Evolutionary conservation across 2,113 vertebrate genomes (phyloP).

Genomic region (human): DNA sequence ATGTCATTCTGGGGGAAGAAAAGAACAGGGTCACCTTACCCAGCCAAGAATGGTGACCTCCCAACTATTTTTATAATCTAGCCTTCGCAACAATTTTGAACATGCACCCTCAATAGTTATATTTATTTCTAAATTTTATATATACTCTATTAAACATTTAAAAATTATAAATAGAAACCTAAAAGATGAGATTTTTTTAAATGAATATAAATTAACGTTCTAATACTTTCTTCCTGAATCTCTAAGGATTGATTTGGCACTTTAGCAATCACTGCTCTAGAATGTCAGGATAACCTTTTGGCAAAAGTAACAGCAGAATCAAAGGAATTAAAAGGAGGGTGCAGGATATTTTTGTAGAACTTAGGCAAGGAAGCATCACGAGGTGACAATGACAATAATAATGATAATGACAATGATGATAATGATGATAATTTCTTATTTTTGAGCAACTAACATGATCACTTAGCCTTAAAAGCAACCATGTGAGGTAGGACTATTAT

Average conservation of each 20-base stretch:
- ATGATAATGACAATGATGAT: not conserved
- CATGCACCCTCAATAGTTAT: not conserved
- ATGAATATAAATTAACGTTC: not conserved
- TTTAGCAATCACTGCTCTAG: not conserved
- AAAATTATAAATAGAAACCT: not conserved
- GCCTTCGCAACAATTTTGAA: not conserved
- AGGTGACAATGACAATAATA: not conserved
- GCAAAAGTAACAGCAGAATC: not conserved
- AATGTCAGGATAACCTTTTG: not conserved
- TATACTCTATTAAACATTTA: not conserved
- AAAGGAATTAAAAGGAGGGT: not conserved
- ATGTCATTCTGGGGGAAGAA: not conserved
- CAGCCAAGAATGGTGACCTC: not conserved
- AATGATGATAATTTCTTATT: not conserved
- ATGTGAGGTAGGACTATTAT: not conserved
- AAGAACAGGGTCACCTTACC: not conserved
- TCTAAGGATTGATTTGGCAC: not conserved
- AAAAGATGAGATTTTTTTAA: not conserved
- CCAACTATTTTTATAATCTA: not conserved
- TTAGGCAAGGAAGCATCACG: not conserved
- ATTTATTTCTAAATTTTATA: not conserved
- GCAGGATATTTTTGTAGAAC: not conserved
- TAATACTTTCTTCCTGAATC: not conserved
- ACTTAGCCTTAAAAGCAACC: not conserved
- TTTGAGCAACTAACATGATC: not conserved